Evolutionary conservation across 2,113 vertebrate genomes (phyloP).

Genomic region (Puffinus mauretanicus): DNA sequence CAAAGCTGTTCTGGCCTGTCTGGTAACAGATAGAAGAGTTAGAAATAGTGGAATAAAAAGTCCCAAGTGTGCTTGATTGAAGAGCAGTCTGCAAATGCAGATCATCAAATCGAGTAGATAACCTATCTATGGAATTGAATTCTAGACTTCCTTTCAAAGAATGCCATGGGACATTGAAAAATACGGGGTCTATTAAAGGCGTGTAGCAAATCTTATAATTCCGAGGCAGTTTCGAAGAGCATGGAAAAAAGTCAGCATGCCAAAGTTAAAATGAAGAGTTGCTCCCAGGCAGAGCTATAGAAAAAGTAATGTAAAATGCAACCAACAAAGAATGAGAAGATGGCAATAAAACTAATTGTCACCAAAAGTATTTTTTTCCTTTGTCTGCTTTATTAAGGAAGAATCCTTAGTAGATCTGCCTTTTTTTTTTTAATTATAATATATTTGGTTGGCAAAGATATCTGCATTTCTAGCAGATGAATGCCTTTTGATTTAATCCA

Average conservation of each 20-base stretch:
- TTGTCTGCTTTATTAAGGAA: background rate
- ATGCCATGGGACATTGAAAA: background rate
- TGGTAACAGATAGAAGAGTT: conserved; percentile 8
- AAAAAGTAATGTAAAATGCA: background rate
- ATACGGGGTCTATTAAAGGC: background rate
- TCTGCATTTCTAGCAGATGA: background rate
- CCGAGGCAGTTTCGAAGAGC: background rate
- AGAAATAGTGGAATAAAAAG: conserved; percentile 12
- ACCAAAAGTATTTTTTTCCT: background rate
- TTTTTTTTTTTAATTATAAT: background rate
- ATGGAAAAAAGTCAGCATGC: background rate
- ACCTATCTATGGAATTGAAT: conserved; percentile 40
- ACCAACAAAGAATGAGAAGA: background rate
- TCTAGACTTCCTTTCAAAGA: conserved; percentile 18
- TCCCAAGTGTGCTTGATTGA: conserved; percentile 37
- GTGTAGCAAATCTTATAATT: background rate
- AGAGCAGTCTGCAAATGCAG: conserved; percentile 22
- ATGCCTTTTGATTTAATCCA: background rate
- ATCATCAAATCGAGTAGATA: conserved; percentile 29
- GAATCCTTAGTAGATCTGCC: background rate
- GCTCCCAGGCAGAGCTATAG: background rate
- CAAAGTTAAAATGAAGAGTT: background rate
- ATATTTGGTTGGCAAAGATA: background rate
- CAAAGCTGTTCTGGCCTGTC: background rate
- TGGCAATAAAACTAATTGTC: background rate